phyloP scores from a whole-genome alignment of 37 sponge, comb jelly and placozoan species.

The Halisarca cf. caerulea region DNA sequence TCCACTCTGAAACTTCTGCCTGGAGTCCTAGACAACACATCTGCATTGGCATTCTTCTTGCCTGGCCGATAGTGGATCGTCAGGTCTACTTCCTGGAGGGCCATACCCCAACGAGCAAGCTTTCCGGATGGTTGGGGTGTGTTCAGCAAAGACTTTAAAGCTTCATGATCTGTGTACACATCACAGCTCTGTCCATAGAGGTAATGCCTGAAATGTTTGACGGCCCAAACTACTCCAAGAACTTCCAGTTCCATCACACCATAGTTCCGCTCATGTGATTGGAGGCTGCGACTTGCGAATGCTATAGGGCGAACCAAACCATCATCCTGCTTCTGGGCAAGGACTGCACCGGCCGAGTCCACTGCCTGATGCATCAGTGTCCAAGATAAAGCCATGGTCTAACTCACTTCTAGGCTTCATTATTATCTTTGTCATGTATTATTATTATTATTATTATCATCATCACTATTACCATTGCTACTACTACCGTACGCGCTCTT shows the following conservation, averaged over 20 bases:
- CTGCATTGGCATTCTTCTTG: conserved; percentile 41
- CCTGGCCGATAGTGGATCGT: conserved; percentile 39
- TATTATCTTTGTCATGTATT: too few species aligned
- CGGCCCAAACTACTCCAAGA: conserved; percentile 60
- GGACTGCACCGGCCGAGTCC: conserved; percentile 59
- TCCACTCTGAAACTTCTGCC: too few species aligned
- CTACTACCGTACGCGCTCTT: neutral
- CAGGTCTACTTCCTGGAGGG: conserved; percentile 39
- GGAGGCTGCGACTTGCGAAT: conserved; percentile 47
- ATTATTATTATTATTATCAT: neutral
- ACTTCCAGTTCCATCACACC: conserved; percentile 55
- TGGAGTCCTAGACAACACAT: conserved; percentile 6
- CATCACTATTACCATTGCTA: neutral
- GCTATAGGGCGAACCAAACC: conserved; percentile 26
- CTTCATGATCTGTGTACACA: conserved; percentile 62
- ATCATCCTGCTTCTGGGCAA: conserved; percentile 50
- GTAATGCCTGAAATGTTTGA: conserved; percentile 54
- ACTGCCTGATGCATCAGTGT: conserved; percentile 58
- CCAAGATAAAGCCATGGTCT: too few species aligned
- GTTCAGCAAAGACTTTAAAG: conserved; percentile 46
- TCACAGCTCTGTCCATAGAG: conserved; percentile 52
- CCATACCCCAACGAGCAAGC: conserved; percentile 54
- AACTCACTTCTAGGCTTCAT: too few species aligned
- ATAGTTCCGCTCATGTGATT: conserved; percentile 45
- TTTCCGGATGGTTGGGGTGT: conserved; percentile 48